A percentile compares a stretch with the other conserved stretches of the same genome.
phyloP scores from a whole-genome alignment of 1,140 invertebrate genomes.

The Macrobrachium rosenbergii region DNA sequence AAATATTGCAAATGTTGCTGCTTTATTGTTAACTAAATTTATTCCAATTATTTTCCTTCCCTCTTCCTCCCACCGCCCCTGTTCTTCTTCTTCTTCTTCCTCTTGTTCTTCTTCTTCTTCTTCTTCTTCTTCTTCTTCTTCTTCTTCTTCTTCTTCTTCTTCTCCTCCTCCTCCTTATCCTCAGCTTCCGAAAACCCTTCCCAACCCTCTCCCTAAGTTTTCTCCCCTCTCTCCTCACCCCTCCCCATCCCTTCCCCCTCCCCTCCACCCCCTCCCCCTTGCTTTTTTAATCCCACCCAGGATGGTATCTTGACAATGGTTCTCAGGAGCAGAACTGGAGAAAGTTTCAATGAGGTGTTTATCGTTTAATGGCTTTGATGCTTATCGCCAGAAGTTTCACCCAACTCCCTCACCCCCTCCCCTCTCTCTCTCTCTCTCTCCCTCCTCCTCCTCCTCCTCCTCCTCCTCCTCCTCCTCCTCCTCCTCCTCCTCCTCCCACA shows the following conservation, averaged over 20 bases:
- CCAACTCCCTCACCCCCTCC: not conserved
- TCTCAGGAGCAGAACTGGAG: not conserved
- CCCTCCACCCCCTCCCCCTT: not conserved
- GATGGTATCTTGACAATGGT: not conserved
- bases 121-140: not conserved
- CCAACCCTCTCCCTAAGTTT: not conserved
- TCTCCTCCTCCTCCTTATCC: not conserved
- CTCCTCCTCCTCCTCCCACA: not conserved
- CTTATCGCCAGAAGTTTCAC: constrained; percentile 7
- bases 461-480: not conserved
- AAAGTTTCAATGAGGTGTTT: constrained; percentile 52
- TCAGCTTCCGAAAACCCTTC: too few species aligned
- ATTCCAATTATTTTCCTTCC: constrained; percentile 2
- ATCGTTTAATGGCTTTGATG: constrained; percentile 42
- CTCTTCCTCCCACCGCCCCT: not conserved
- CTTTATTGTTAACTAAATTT: not conserved
- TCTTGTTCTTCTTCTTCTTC: not conserved
- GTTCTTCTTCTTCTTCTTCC: too few species aligned
- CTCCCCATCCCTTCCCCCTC: not conserved
- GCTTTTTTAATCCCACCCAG: not conserved
- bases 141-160: not conserved
- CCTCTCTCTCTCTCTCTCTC: not conserved
- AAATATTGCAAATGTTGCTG: not conserved
- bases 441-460: not conserved
- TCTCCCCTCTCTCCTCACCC: not conserved